Conservation (phyloP, 1,140 invertebrate species). For the Chrysopa pallens region DNA sequence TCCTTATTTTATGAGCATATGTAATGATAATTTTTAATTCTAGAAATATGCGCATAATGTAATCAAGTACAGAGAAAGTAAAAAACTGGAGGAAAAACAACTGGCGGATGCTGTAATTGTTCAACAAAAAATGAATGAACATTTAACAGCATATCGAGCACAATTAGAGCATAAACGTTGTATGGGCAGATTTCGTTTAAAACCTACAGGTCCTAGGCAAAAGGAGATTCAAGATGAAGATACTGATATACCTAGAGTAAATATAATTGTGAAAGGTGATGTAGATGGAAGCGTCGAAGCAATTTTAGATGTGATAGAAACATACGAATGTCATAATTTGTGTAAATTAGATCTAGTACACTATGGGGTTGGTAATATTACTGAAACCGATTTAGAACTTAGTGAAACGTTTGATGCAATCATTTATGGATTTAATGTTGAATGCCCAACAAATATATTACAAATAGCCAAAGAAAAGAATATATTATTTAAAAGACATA, state of each 20-base stretch:
- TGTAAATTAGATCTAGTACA: conserved; percentile 75
- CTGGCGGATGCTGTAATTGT: conserved; percentile 41
- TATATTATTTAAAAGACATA: conserved; percentile 47
- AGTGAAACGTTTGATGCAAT: conserved; percentile 69
- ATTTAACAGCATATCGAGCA: conserved; percentile 48
- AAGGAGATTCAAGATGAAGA: conserved; percentile 33
- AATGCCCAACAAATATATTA: conserved; percentile 26
- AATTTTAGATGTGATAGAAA: conserved; percentile 77
- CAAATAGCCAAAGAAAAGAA: conserved; percentile 27
- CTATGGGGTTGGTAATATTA: conserved; percentile 75
- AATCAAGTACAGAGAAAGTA: conserved; percentile 38
- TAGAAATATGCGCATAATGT: conserved; percentile 51
- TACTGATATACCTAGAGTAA: conserved; percentile 27
- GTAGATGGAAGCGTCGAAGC: conserved; percentile 87
- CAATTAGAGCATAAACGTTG: conserved; percentile 40
- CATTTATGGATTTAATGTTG: conserved; percentile 76
- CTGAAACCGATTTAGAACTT: conserved; percentile 68
- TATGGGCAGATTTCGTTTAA: conserved; percentile 31
- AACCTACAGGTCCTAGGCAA: conserved; percentile 28
- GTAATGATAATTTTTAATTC: conserved; percentile 2
- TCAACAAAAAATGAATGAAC: conserved; percentile 42
- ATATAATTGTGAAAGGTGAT: conserved; percentile 50
- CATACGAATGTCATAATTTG: conserved; percentile 55
- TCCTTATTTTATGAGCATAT: too few relatives aligned
- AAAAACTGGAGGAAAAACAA: conserved; percentile 39